A percentile compares a stretch with the other conserved stretches of the same genome.
Conservation (phyloP, 2,797 vertebrate species). For the Bovichtus variegatus region DNA sequence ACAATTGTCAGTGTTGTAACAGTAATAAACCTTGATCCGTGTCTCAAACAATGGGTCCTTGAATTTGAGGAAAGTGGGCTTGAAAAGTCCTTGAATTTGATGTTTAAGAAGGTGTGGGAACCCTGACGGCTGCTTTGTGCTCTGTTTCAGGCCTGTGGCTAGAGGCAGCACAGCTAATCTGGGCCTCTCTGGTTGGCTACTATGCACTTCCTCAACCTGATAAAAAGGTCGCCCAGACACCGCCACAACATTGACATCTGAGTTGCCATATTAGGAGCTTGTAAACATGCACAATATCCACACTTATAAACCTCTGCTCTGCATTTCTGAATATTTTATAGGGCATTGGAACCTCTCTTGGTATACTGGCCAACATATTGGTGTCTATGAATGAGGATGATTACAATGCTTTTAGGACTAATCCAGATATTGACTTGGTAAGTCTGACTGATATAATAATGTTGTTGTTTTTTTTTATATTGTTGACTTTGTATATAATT, state of each 20-base stretch:
- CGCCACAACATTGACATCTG: background rate
- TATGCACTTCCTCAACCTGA: slow-evolving; percentile 92
- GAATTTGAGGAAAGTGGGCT: too few species aligned
- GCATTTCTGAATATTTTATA: slow-evolving; percentile 64
- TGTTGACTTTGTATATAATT: background rate
- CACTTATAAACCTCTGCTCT: slow-evolving; percentile 8
- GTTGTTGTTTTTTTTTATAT: background rate
- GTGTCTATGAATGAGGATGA: slow-evolving; percentile 94
- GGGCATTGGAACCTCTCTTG: slow-evolving; percentile 94
- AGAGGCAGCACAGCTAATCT: slow-evolving; percentile 91
- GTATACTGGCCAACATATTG: slow-evolving; percentile 92
- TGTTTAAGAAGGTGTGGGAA: too few species aligned
- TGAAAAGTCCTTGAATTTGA: too few species aligned
- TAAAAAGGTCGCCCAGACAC: slow-evolving; percentile 88
- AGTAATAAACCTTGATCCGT: too few species aligned
- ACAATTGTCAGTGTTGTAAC: too few species aligned
- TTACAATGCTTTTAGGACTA: slow-evolving; percentile 86
- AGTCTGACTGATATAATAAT: slow-evolving; percentile 17
- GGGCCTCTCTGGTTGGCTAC: slow-evolving; percentile 92
- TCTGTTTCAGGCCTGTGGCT: slow-evolving; percentile 91
- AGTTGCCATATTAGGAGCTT: background rate
- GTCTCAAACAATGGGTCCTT: too few species aligned
- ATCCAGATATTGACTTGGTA: slow-evolving; percentile 85
- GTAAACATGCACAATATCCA: background rate
- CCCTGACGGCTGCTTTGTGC: background rate